These are phyloP conservation scores for Apomyelois bistriatella DNA, from an alignment of 2,888 invertebrate species.

Conservation along the genomic window DNA sequence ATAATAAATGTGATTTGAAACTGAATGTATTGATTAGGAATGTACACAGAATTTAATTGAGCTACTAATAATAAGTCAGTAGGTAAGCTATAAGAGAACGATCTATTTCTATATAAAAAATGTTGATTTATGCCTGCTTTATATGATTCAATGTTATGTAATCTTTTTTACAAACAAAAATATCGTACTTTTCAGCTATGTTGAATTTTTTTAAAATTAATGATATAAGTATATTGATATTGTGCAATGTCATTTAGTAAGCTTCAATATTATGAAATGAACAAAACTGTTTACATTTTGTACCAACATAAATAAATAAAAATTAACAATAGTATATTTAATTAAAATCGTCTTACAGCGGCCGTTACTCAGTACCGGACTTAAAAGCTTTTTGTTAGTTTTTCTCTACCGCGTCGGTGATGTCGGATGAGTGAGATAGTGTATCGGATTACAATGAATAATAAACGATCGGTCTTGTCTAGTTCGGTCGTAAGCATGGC, in stretches of 20 bases:
- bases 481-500: slow-evolving; percentile 34
- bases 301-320: background rate
- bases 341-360: background rate
- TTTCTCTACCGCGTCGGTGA: slow-evolving; percentile 38
- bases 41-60: slow-evolving; percentile 2
- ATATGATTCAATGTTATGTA: too few species aligned
- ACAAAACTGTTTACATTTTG: too few species aligned
- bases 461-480: slow-evolving; percentile 49
- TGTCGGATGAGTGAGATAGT: slow-evolving; percentile 44
- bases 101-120: slow-evolving; percentile 1
- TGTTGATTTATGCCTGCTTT: background rate
- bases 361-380: slow-evolving; percentile 12
- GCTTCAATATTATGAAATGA: too few species aligned
- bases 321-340: background rate
- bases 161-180: too few species aligned
- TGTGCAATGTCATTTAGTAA: too few species aligned
- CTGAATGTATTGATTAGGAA: background rate
- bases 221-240: too few species aligned
- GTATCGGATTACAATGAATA: slow-evolving; percentile 68
- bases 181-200: too few species aligned
- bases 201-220: too few species aligned
- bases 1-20: background rate
- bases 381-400: slow-evolving; percentile 41
- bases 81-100: background rate
- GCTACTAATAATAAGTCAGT: slow-evolving; percentile 1